These are phyloP conservation scores for Hedya salicella DNA, from an alignment of 2,888 invertebrate species.

Conservation along the genomic window DNA sequence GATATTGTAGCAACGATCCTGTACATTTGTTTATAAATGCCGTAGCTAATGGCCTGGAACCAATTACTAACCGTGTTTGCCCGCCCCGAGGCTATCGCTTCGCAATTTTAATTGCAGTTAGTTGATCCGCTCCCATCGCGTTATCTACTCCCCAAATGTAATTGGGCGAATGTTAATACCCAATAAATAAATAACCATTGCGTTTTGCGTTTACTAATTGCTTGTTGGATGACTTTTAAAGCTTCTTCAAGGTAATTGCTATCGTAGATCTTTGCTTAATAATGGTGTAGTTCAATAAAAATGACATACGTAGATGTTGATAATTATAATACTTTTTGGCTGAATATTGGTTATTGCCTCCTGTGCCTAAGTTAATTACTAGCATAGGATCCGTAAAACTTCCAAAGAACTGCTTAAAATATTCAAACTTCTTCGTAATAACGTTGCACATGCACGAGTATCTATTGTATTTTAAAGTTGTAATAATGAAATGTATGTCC, in stretches of 20 bases:
- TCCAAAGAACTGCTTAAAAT: too few species aligned
- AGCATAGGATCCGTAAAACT: too few species aligned
- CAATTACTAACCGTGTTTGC: constrained; percentile 39
- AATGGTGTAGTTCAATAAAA: too few species aligned
- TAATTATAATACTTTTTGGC: too few species aligned
- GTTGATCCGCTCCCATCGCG: constrained; percentile 26
- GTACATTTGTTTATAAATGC: constrained; percentile 22
- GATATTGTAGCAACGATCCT: constrained; percentile 4
- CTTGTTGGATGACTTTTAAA: constrained; percentile 22
- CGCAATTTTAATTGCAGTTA: constrained; percentile 41
- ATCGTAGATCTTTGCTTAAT: too few species aligned
- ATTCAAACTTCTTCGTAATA: too few species aligned
- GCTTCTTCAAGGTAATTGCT: not conserved
- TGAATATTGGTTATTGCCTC: too few species aligned
- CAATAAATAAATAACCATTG: constrained; percentile 23
- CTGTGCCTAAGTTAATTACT: too few species aligned
- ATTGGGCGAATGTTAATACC: constrained; percentile 23
- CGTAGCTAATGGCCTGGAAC: constrained; percentile 32
- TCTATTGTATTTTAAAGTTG: too few species aligned
- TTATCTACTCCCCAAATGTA: constrained; percentile 33
- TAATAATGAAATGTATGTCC: too few species aligned
- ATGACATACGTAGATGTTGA: too few species aligned
- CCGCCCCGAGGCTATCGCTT: constrained; percentile 36
- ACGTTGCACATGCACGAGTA: too few species aligned
- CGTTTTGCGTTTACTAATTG: not conserved